phyloP scores from a whole-genome alignment of 2,113 vertebrate species.

The Serilophus lunatus region DNA sequence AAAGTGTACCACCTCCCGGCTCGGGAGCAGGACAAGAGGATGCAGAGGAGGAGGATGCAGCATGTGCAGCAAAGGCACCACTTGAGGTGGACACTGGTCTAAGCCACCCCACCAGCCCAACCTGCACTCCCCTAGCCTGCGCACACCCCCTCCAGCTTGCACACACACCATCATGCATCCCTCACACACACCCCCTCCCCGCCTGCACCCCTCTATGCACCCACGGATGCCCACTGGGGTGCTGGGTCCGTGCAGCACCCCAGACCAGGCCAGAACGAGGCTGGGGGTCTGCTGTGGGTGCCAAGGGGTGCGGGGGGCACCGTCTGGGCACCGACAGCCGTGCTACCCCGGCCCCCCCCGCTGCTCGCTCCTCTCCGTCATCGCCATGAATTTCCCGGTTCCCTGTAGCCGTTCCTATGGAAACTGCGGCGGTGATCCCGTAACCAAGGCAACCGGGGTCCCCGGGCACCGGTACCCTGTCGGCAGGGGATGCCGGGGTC shows the following conservation, averaged over 20 bases:
- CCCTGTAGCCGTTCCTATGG: slow-evolving; percentile 56
- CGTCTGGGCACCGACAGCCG: neutral
- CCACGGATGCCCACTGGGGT: neutral
- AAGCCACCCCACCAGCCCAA: neutral
- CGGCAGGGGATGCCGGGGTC: slow-evolving; percentile 18
- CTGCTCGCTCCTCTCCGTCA: neutral
- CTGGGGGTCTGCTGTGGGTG: neutral
- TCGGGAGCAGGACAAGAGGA: rapidly evolving
- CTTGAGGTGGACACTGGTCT: neutral
- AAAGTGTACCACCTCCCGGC: neutral
- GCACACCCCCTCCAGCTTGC: neutral
- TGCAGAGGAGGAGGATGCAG: neutral
- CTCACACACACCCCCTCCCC: neutral
- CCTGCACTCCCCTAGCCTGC: neutral
- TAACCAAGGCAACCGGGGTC: slow-evolving; percentile 55
- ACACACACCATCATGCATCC: neutral
- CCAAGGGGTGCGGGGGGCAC: neutral
- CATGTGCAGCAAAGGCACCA: neutral
- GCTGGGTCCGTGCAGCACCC: neutral
- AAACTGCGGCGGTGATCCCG: slow-evolving; percentile 44
- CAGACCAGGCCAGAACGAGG: neutral
- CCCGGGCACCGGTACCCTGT: neutral
- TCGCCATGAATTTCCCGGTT: slow-evolving; percentile 43
- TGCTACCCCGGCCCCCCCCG: neutral
- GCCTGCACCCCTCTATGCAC: neutral